These are phyloP conservation scores for Poecilia wingei DNA, from an alignment of 2,797 vertebrate species.

Conservation along the genomic window DNA sequence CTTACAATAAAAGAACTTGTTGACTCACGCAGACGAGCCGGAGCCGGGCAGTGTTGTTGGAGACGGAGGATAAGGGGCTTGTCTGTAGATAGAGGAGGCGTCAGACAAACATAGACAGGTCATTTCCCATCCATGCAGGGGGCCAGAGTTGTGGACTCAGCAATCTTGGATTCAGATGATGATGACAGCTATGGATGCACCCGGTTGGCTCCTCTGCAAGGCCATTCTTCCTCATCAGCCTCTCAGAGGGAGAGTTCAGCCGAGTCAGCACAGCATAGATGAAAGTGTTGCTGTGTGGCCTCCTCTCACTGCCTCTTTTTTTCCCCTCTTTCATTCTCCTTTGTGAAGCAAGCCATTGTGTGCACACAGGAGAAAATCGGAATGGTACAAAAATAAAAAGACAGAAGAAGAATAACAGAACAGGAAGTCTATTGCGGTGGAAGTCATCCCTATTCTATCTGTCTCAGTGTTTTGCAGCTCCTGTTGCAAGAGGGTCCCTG, in stretches of 20 bases:
- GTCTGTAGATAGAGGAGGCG: conserved; percentile 73
- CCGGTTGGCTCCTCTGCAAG: conserved; percentile 66
- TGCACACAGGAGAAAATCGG: conserved; percentile 23
- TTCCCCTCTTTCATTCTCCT: conserved; percentile 37
- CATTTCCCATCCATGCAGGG: conserved; percentile 79
- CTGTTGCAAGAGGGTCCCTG: conserved; percentile 37
- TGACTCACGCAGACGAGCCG: conserved; percentile 36
- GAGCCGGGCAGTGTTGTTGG: conserved; percentile 31
- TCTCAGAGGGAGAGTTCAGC: conserved; percentile 78
- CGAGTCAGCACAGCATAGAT: conserved; percentile 78
- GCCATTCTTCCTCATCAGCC: conserved; percentile 82
- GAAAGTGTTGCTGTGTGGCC: conserved; percentile 72
- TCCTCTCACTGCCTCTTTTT: conserved; percentile 50
- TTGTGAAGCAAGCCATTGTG: conserved; percentile 26
- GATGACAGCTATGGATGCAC: conserved; percentile 82
- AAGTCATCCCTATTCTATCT: conserved; percentile 8
- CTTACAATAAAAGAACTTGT: conserved; percentile 36
- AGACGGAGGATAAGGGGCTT: conserved; percentile 46
- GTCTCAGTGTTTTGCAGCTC: conserved; percentile 22
- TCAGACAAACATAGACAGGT: conserved; percentile 78
- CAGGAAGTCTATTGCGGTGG: conserved; percentile 32
- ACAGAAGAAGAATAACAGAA: conserved; percentile 35
- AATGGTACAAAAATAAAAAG: conserved; percentile 22
- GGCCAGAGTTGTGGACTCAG: conserved; percentile 75
- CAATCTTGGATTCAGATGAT: conserved; percentile 76